Evolutionary conservation across 2,888 invertebrate species (phyloP).

Genomic region (Agrotis exclamationis): DNA sequence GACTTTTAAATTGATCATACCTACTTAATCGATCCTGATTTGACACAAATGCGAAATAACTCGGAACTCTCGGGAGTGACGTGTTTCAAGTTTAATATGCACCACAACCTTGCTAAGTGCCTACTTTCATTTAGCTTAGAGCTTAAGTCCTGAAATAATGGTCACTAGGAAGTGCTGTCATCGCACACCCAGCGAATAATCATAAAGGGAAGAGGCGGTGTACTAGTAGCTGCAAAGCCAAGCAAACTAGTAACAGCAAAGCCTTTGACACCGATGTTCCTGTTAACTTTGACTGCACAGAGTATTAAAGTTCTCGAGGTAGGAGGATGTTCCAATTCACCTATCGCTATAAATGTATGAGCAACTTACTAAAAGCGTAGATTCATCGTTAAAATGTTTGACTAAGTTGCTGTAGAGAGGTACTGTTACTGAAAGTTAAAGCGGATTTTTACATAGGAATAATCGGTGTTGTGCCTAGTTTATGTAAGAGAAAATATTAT

Average conservation of each 20-base stretch:
- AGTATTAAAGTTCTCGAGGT: not conserved
- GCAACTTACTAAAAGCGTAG: slow-evolving; percentile 1
- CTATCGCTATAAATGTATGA: not conserved
- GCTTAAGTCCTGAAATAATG: too few species aligned
- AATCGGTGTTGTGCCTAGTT: not conserved
- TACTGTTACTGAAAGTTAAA: not conserved
- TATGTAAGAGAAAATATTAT: not conserved
- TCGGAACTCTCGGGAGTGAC: too few species aligned
- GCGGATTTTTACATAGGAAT: too few species aligned
- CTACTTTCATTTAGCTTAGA: too few species aligned
- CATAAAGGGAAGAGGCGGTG: not conserved
- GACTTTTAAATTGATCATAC: too few species aligned
- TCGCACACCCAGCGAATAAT: not conserved
- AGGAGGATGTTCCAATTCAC: not conserved
- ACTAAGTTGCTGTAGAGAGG: not conserved
- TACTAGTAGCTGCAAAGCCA: slow-evolving; percentile 1
- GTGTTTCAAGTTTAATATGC: too few species aligned
- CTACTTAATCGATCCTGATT: too few species aligned
- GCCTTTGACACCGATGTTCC: slow-evolving; percentile 3
- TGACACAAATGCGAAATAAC: too few species aligned
- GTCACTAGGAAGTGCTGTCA: too few species aligned
- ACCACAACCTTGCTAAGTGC: too few species aligned
- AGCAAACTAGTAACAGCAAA: not conserved
- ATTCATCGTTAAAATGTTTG: not conserved
- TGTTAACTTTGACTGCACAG: slow-evolving; percentile 7